Evolutionary conservation across 2,888 invertebrate genomes (phyloP), one percentile per base, ranked within the genome.

Genomic region (Sympetrum striolatum): DNA sequence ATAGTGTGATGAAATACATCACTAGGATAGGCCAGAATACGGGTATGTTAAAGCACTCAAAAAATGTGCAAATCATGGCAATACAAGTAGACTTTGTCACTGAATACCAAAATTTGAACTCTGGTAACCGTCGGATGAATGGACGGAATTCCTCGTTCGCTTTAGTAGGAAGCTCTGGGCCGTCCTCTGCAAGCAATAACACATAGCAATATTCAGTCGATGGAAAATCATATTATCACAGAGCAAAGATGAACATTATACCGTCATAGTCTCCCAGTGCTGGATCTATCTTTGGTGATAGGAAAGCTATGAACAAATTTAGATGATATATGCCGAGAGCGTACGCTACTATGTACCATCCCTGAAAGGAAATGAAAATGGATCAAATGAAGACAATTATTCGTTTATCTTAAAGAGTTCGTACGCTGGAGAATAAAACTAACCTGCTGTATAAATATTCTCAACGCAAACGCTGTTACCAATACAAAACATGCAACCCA

Each of bases 21-120:
- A 99, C 99, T 94, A 99, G 96, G 93, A 99, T 99, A 91, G 99
- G 99, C 99, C 99, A 99, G 95, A 99, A 99, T 93, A 99, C 99
- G 93, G 99, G 99, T 94, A 99, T 97, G 95, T 99, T 99, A 94
- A 99, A 98, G 93, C 97, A 97, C 93, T 99, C 98, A 94, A 99
- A 99, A 94, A 99, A 98, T 91, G 99, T 99, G 95, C 98, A 99
- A 92, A 96, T 94, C 93, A 98, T 95, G 80, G 97, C 98, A 92
- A 99, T 95, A 18, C 98, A 92, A 73, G 99, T 98, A 92, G 99
- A 98, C 94, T 98, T 99, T 91, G 98, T 97, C 91, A 99, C 98
- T 92, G 99, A 98, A 92, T 99, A 97, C 99, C 99, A 99, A 94
- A 99, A 99, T 94, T 99, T 99, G 94, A 99, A 99, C 95, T 99